phyloP scores from a whole-genome alignment of 2,888 invertebrate genomes.

The Thecophora atra region DNA sequence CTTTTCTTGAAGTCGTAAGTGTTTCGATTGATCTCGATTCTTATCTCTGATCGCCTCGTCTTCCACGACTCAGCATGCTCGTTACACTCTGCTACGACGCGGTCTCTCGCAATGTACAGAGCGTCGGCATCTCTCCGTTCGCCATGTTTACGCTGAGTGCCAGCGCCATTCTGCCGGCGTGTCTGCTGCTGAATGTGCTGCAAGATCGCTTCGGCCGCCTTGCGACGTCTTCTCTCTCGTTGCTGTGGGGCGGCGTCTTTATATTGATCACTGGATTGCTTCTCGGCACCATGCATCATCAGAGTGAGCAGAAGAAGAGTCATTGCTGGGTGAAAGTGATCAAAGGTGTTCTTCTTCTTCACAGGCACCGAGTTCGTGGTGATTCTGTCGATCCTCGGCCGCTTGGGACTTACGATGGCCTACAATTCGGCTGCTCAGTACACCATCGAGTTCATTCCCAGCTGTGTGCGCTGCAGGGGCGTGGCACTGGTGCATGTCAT shows the following conservation, averaged over 20 bases:
- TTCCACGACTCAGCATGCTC: conserved; percentile 67
- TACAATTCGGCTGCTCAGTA: conserved; percentile 74
- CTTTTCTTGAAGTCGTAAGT: conserved; percentile 72
- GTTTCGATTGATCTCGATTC: conserved; percentile 29
- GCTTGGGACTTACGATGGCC: conserved; percentile 72
- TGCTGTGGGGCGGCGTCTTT: conserved; percentile 69
- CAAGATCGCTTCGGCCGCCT: conserved; percentile 67
- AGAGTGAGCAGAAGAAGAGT: conserved; percentile 40
- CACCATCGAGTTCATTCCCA: conserved; percentile 73
- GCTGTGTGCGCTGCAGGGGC: conserved; percentile 72
- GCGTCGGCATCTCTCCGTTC: conserved; percentile 69
- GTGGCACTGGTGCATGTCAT: conserved; percentile 71
- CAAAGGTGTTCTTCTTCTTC: conserved; percentile 3
- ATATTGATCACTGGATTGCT: conserved; percentile 67
- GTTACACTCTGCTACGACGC: conserved; percentile 72
- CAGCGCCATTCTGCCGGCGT: conserved; percentile 70
- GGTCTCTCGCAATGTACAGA: conserved; percentile 70
- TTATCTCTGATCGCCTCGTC: conserved; percentile 37
- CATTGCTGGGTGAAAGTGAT: no score
- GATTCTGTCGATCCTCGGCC: conserved; percentile 67
- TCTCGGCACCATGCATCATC: conserved; percentile 46
- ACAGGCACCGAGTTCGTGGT: conserved; percentile 60
- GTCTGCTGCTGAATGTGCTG: conserved; percentile 65
- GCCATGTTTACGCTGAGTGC: conserved; percentile 69
- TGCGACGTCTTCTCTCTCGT: conserved; percentile 69